A percentile compares a stretch with the other conserved stretches of the same genome.
phyloP scores from a whole-genome alignment of 2,888 invertebrate genomes.

The Ormyrus labotus region DNA sequence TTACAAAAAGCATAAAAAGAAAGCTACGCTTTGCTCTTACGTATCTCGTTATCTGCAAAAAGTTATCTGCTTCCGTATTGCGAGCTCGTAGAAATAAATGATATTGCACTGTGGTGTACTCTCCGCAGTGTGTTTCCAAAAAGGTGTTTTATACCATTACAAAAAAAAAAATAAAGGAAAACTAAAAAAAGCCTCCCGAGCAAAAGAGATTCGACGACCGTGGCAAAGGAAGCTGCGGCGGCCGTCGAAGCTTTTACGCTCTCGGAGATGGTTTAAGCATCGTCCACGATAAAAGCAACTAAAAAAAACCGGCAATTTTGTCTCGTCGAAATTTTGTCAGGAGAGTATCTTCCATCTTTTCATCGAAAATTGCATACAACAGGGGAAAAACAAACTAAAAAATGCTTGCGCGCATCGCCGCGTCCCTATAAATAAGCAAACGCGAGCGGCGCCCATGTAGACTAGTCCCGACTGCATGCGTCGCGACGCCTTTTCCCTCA shows the following conservation, averaged over 20 bases:
- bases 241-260: conserved; percentile 33
- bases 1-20: conserved; percentile 36
- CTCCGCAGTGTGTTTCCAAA: conserved; percentile 55
- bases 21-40: conserved; percentile 50
- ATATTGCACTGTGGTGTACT: conserved; percentile 73
- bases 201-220: conserved; percentile 43
- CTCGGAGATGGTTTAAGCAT: conserved; percentile 19
- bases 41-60: conserved; percentile 49
- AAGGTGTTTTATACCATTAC: conserved; percentile 11
- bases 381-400: conserved; percentile 34
- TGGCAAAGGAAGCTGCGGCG: neutral
- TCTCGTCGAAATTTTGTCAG: conserved; percentile 46
- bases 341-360: conserved; percentile 53
- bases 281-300: neutral
- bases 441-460: conserved; percentile 40
- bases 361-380: conserved; percentile 47
- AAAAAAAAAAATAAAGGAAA: conserved; percentile 18
- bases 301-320: conserved; percentile 12
- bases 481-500: conserved; percentile 6
- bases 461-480: conserved; percentile 57
- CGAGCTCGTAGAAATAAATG: conserved; percentile 53
- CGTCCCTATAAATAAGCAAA: neutral
- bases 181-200: conserved; percentile 26
- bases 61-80: conserved; percentile 51
- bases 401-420: conserved; percentile 46